Conservation (phyloP, 2,888 invertebrate species). For the Euphydryas editha region DNA sequence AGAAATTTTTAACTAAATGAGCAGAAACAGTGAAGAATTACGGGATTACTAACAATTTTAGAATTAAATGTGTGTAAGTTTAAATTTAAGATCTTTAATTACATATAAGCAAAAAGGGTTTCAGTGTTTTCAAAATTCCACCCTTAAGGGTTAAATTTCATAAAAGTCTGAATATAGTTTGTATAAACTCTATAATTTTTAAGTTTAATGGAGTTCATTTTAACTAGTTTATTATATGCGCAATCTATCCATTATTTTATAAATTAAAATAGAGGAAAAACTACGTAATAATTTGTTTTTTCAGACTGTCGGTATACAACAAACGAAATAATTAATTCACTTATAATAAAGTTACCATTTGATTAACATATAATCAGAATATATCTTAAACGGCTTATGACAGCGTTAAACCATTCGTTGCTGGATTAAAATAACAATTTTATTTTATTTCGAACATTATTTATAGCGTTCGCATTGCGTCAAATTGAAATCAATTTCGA, state of each 20-base stretch:
- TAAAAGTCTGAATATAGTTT: too few species aligned
- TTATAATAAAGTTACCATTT: neutral
- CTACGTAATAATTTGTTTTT: neutral
- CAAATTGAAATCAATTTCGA: slow-evolving; percentile 14
- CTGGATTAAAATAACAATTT: slow-evolving; percentile 12
- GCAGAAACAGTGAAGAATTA: too few species aligned
- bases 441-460: slow-evolving; percentile 13
- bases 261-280: neutral
- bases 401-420: slow-evolving; percentile 5
- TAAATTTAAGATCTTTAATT: too few species aligned
- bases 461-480: slow-evolving; percentile 15
- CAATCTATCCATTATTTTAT: neutral
- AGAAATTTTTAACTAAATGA: too few species aligned
- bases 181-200: too few species aligned
- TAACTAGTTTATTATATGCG: too few species aligned
- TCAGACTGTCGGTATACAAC: neutral
- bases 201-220: too few species aligned
- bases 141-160: too few species aligned
- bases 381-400: neutral
- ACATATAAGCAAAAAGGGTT: too few species aligned
- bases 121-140: too few species aligned
- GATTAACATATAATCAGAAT: neutral
- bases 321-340: neutral
- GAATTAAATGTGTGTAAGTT: too few species aligned
- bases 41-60: too few species aligned